Percentiles rank a stretch among this genome's conserved stretches.
phyloP scores from a whole-genome alignment of 2,113 vertebrate species.

The Chascanopsetta lugubris region DNA sequence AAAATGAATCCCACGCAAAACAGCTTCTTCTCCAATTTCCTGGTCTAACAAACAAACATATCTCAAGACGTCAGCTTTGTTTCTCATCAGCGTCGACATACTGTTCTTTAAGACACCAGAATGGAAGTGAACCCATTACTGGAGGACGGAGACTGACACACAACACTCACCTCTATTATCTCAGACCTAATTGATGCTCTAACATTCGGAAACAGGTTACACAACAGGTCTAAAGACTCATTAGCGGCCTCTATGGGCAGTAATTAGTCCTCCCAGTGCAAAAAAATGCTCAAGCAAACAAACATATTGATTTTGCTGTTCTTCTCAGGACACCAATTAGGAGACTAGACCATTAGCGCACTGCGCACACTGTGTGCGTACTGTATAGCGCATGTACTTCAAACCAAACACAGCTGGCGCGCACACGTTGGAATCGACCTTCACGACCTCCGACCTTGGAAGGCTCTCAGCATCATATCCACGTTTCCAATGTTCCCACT shows the following conservation, averaged over 20 bases:
- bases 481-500: too few species aligned
- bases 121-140: conserved; percentile 1
- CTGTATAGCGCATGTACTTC: not conserved
- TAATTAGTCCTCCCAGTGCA: not conserved
- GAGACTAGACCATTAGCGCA: not conserved
- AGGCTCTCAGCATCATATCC: too few species aligned
- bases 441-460: too few species aligned
- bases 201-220: not conserved
- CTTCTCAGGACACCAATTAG: not conserved
- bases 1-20: not conserved
- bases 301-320: not conserved
- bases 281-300: not conserved
- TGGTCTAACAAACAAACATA: conserved; percentile 11
- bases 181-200: not conserved
- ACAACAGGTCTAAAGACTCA: not conserved
- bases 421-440: too few species aligned
- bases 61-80: conserved; percentile 5
- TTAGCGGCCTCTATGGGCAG: not conserved
- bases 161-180: too few species aligned
- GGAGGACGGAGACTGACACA: not conserved
- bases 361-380: not conserved
- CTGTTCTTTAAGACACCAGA: conserved; percentile 2
- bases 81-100: conserved; percentile 13
- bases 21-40: not conserved
- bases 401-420: not conserved